phyloP scores from a whole-genome alignment of 2,113 vertebrate genomes.

The Agelaius tricolor region DNA sequence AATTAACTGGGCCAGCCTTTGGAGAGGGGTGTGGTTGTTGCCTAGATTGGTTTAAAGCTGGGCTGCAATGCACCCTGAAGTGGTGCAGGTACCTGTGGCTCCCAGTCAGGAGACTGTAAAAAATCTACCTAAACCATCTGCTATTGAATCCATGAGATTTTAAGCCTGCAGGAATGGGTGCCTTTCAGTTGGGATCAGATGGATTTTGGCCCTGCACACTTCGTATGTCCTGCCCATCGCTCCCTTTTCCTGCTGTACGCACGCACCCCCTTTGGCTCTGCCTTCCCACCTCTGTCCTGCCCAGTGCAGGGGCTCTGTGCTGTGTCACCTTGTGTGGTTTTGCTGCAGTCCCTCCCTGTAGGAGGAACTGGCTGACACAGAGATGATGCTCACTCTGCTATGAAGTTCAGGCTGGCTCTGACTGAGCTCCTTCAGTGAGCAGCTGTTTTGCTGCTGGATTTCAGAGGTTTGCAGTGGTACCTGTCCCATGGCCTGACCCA shows the following conservation, averaged over 20 bases:
- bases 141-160: fast-evolving
- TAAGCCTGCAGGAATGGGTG: not conserved
- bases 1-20: not conserved
- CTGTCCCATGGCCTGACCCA: not conserved
- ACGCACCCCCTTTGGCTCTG: not conserved
- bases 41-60: not conserved
- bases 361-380: not conserved
- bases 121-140: not conserved
- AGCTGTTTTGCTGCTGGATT: not conserved
- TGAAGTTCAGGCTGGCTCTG: not conserved
- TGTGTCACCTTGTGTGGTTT: fast-evolving
- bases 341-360: not conserved
- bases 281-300: not conserved
- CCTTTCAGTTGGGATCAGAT: not conserved
- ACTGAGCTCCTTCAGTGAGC: not conserved
- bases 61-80: fast-evolving
- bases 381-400: fast-evolving
- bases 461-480: not conserved
- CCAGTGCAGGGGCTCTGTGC: fast-evolving
- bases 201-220: not conserved
- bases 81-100: not conserved
- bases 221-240: not conserved
- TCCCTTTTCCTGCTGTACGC: not conserved
- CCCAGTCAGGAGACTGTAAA: fast-evolving
- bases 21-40: not conserved